Conservation (phyloP, 2,888 invertebrate species). For the Ceraclea dissimilis region DNA sequence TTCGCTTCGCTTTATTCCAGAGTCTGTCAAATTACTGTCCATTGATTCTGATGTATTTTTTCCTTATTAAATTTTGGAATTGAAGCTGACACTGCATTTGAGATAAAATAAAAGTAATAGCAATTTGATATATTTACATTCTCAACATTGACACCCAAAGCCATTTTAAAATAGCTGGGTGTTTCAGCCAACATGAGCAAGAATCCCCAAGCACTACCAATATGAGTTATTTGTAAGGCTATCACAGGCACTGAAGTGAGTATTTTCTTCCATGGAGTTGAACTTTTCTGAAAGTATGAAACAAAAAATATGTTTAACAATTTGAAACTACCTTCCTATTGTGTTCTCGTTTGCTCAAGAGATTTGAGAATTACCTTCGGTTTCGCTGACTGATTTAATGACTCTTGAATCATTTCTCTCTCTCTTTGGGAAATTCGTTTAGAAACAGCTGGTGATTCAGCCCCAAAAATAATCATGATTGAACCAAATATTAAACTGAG, state of each 20-base stretch:
- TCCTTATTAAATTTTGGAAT: background rate
- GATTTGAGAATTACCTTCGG: too few species aligned
- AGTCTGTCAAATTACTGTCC: too few species aligned
- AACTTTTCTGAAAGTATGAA: background rate
- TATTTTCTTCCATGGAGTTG: slow-evolving; percentile 11
- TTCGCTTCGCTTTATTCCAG: too few species aligned
- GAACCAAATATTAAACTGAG: slow-evolving; percentile 46
- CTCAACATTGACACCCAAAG: slow-evolving; percentile 11
- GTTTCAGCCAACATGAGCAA: slow-evolving; percentile 12
- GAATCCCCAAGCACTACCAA: slow-evolving; percentile 13
- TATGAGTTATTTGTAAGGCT: slow-evolving; percentile 9
- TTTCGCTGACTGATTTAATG: slow-evolving; percentile 30
- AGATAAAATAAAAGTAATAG: background rate
- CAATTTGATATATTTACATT: slow-evolving; percentile 4
- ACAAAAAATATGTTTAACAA: background rate
- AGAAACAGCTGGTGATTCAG: slow-evolving; percentile 53
- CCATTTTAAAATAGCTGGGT: slow-evolving; percentile 17
- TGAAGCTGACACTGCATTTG: too few species aligned
- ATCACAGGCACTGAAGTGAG: slow-evolving; percentile 7
- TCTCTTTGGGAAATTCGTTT: slow-evolving; percentile 49
- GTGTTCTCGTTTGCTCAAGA: background rate
- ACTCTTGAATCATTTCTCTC: slow-evolving; percentile 49
- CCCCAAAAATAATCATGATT: slow-evolving; percentile 48
- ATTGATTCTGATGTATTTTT: too few species aligned
- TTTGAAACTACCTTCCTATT: too few species aligned